Conservation (phyloP, 2,113 vertebrate species). For the Sturnira hondurensis region DNA sequence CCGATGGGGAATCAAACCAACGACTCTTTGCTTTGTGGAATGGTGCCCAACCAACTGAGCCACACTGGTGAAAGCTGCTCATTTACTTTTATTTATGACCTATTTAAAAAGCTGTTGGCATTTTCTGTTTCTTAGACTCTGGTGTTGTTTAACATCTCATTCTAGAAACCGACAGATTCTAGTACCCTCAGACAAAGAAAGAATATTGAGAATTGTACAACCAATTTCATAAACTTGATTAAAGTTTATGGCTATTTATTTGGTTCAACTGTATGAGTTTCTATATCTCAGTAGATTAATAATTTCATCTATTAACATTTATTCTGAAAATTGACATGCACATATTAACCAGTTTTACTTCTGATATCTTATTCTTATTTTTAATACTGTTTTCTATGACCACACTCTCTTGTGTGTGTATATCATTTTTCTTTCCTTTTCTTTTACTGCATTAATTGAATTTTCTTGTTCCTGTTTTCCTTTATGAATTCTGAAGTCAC, state of each 20-base stretch:
- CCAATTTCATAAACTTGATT: background rate
- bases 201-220: background rate
- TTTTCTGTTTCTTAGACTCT: background rate
- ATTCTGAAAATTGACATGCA: background rate
- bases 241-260: background rate
- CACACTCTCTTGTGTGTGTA: background rate
- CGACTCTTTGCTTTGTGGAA: too few relatives aligned
- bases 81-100: background rate
- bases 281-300: background rate
- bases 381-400: background rate
- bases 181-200: background rate
- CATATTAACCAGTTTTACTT: background rate
- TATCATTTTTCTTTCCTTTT: background rate
- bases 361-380: background rate
- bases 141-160: background rate
- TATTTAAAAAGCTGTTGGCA: background rate
- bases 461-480: background rate
- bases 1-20: too few relatives aligned
- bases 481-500: background rate
- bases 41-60: too few relatives aligned
- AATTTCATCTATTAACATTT: background rate
- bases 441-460: background rate
- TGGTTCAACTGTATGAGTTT: background rate
- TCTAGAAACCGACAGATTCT: constrained; percentile 13
- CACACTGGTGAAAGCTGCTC: background rate